These are phyloP conservation scores for Chamaea fasciata DNA, from an alignment of 2,113 vertebrate species.

Conservation along the genomic window DNA sequence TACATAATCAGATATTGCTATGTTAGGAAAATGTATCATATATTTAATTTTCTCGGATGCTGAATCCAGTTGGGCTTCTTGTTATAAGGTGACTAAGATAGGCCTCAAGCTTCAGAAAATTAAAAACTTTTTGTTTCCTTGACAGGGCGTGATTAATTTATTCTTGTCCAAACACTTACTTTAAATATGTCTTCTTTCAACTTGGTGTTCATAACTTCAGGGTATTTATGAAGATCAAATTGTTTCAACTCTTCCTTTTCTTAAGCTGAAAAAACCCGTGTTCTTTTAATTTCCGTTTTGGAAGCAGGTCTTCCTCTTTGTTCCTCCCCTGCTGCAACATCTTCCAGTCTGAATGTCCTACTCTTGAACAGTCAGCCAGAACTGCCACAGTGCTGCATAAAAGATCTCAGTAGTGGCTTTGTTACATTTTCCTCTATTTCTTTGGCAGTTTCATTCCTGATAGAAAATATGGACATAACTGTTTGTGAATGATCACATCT, in stretches of 20 bases:
- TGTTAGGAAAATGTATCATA: neutral
- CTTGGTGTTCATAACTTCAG: neutral
- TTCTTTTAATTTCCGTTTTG: neutral
- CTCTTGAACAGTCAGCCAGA: neutral
- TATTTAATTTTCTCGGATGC: neutral
- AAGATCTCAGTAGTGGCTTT: neutral
- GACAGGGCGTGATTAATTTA: neutral
- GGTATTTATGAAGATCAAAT: neutral
- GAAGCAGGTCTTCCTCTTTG: neutral
- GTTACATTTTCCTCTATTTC: neutral
- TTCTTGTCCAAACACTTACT: neutral
- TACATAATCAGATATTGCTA: neutral
- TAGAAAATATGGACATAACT: neutral
- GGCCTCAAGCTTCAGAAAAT: neutral
- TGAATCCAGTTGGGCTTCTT: neutral
- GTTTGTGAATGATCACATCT: neutral
- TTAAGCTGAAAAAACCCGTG: neutral
- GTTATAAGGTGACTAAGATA: neutral
- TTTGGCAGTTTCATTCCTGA: neutral
- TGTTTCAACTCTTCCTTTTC: neutral
- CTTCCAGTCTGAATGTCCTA: neutral
- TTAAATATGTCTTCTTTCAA: neutral
- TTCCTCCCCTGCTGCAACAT: neutral
- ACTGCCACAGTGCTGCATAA: neutral
- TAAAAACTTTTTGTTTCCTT: neutral